A percentile compares a stretch with the other conserved stretches of the same genome.
phyloP scores from a whole-genome alignment of 2,113 vertebrate species.

The Steatornis caripensis region DNA sequence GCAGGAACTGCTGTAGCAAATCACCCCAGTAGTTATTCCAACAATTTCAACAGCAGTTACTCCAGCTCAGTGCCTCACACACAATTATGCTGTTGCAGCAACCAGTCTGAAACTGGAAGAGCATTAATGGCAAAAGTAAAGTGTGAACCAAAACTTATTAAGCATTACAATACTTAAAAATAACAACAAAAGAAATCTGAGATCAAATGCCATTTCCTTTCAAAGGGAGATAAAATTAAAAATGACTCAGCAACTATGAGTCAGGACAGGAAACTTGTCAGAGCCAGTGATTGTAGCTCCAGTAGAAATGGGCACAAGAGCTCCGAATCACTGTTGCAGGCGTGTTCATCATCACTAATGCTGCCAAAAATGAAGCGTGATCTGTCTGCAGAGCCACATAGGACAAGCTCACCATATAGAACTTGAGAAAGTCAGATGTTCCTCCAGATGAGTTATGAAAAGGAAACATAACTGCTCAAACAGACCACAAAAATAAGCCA shows the following conservation, averaged over 20 bases:
- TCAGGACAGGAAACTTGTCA: constrained; percentile 44
- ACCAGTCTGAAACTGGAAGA: background rate
- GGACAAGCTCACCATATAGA: background rate
- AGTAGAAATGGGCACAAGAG: background rate
- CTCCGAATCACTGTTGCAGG: background rate
- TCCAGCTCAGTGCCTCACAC: background rate
- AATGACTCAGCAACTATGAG: constrained; percentile 49
- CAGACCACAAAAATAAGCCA: background rate
- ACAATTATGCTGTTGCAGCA: background rate
- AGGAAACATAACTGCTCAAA: background rate
- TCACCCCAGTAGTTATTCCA: background rate
- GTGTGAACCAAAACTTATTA: constrained; percentile 24
- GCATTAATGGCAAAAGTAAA: constrained; percentile 20
- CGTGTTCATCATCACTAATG: accelerated
- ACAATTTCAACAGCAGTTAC: background rate
- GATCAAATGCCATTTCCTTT: constrained; percentile 10
- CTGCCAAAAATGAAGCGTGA: background rate
- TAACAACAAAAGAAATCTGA: constrained; percentile 42
- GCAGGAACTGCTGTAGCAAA: background rate
- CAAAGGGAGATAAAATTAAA: constrained; percentile 18
- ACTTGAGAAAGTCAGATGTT: constrained; percentile 4
- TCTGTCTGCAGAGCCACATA: background rate
- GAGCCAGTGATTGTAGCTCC: background rate
- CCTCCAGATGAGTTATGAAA: background rate
- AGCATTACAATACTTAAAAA: background rate